Conservation (phyloP, 2,888 invertebrate species). For the Cheilosia vernalis region DNA sequence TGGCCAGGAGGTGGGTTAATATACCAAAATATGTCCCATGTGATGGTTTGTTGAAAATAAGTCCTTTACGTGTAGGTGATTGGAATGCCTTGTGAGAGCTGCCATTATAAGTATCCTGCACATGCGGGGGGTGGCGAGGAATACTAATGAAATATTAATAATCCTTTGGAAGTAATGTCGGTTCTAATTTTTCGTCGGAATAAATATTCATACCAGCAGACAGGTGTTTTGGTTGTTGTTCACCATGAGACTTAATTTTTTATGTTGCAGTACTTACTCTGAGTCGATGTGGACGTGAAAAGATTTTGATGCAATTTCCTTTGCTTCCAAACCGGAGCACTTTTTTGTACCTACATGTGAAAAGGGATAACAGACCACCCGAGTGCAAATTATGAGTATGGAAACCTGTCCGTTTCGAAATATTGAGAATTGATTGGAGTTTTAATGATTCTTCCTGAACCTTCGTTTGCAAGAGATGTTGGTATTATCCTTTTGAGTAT, state of each 20-base stretch:
- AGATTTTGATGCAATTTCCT: neutral
- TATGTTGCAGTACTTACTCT: neutral
- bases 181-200: conserved; percentile 36
- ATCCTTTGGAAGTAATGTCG: conserved; percentile 39
- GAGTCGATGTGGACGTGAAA: neutral
- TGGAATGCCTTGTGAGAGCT: conserved; percentile 9
- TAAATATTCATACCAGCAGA: conserved; percentile 20
- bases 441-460: no score
- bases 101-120: neutral
- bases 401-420: no score
- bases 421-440: no score
- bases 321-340: neutral
- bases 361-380: no score
- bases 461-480: no score
- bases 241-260: neutral
- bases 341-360: no score
- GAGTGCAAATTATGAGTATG: no score
- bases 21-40: no score
- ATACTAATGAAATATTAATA: conserved; percentile 48
- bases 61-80: neutral
- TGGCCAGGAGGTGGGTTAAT: no score
- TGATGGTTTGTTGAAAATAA: neutral
- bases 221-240: neutral
- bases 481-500: no score
- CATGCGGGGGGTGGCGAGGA: neutral